phyloP scores from a whole-genome alignment of 1,140 invertebrate genomes.

The Holotrichia oblita region DNA sequence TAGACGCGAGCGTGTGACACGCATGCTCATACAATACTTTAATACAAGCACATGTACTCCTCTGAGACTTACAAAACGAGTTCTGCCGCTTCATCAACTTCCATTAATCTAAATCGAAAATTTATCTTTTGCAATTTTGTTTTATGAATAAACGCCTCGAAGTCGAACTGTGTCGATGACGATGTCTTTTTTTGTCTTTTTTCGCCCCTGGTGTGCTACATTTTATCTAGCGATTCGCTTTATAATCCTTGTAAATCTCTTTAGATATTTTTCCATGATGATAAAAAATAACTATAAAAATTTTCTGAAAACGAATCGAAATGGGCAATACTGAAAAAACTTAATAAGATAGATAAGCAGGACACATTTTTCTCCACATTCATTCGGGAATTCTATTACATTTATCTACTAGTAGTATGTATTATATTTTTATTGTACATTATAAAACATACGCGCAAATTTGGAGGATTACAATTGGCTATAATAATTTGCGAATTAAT shows the following conservation, averaged over 20 bases:
- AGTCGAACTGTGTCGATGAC: background rate
- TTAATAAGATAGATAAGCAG: no score
- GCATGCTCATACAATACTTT: background rate
- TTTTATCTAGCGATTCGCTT: background rate
- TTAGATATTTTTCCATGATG: background rate
- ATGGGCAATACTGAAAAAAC: no score
- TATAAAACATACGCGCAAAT: no score
- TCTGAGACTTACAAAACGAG: background rate
- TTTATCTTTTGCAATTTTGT: conserved; percentile 32
- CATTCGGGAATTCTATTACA: no score
- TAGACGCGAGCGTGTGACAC: background rate
- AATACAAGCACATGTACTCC: background rate
- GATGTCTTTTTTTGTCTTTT: background rate
- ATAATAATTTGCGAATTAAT: no score
- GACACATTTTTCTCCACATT: no score
- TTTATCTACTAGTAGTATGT: no score
- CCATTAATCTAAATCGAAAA: conserved; percentile 40
- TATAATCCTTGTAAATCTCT: background rate
- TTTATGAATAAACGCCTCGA: conserved; percentile 25
- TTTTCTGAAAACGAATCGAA: no score
- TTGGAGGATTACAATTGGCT: no score
- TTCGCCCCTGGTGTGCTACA: background rate
- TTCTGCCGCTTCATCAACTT: conserved; percentile 30
- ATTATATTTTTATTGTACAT: no score
- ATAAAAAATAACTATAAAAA: no score